Evolutionary conservation across 2,888 invertebrate species (phyloP), one percentile per base, ranked within the genome.

Genomic region (Malthinus flaveolus): DNA sequence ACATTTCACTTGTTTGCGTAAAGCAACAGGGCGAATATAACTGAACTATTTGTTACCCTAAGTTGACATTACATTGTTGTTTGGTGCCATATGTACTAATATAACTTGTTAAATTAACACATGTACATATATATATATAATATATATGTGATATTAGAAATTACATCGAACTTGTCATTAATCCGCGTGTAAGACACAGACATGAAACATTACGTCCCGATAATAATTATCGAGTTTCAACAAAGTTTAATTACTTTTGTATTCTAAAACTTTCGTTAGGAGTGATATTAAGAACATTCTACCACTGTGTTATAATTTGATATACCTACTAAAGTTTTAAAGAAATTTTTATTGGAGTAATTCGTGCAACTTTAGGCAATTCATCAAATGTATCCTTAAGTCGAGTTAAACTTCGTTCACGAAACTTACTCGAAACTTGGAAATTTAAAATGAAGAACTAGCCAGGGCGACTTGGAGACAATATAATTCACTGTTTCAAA

Each of bases 51-150:
- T 46, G 52, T 46, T 46, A 45, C 45, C 44, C 23, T 15, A 13
- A 45, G 52, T 31, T 52, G 45, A 35, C 35, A 23, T 31, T 32
- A 23, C 23, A 13, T 13, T 48, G 54, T 54, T 48, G 23, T 23
- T 23, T 23, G 48, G 23, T 48, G 48, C 54, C 48, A 47, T 54
- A 46, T 48, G 54, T 48, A 54, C 32, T 35, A 54, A 36, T 54
- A 54, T 54, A 54, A 54, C 54, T 54, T 54, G 54, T 48, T 47
- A 54, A 48, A 54, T 54, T 54, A 51, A 54, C 42, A 54, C 54
- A 54, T 42, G 48, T 46, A 15, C n/a, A n/a, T n/a, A n/a, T n/a
- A n/a, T n/a, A n/a, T n/a, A n/a, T n/a, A n/a, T n/a, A n/a, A n/a
- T n/a, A n/a, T n/a, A n/a, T n/a, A n/a, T 44, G 12, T 34, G 39